Evolutionary conservation across 2,888 invertebrate genomes (phyloP), one percentile per base, ranked within the genome.

Genomic region (Apamea monoglypha): DNA sequence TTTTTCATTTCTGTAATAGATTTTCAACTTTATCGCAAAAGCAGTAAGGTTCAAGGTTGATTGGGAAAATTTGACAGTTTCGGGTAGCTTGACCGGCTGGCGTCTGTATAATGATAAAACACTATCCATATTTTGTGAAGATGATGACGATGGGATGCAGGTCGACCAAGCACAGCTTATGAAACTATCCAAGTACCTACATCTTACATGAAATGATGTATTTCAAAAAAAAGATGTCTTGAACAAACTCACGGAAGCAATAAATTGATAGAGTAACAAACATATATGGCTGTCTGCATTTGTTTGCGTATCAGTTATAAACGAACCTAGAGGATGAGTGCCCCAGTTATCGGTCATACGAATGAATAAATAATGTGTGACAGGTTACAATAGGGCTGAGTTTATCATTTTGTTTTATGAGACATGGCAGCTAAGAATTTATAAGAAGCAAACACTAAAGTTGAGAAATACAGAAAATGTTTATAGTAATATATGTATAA

Each of bases 331-430:
- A 66, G 67, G 78, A 44, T 79, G 74, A 85, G n/a, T 71, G 76
- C 36, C 59, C 82, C 86, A 75, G 82, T 86, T 86, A 75, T 79
- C 79, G 47, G 76, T 29, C 36, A 36, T 69, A 25, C 7, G 0
- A 75, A 61, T 56, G 40, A 76, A 84, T 79, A 78, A 84, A 69
- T 82, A 61, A 69, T 21, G 21, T 18, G n/a, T 5, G 29, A 44
- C 32, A 44, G 71, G 50, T 85, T 76, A 59, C 14, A 44, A 50
- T 50, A 63, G 36, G 66, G 59, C 21, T 72, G 32, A 73, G n/a
- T 59, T 66, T 67, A 71, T 83, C 29, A 16, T n/a, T 69, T 53
- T 66, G 1, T 56, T 69, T 32, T 21, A 1, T 25, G 29, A 21
- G 21, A 29, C 4, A 18, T 50, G 3, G 16, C 44, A 36, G 40